phyloP scores from a whole-genome alignment of 2,113 vertebrate genomes.

The Mobula hypostoma region DNA sequence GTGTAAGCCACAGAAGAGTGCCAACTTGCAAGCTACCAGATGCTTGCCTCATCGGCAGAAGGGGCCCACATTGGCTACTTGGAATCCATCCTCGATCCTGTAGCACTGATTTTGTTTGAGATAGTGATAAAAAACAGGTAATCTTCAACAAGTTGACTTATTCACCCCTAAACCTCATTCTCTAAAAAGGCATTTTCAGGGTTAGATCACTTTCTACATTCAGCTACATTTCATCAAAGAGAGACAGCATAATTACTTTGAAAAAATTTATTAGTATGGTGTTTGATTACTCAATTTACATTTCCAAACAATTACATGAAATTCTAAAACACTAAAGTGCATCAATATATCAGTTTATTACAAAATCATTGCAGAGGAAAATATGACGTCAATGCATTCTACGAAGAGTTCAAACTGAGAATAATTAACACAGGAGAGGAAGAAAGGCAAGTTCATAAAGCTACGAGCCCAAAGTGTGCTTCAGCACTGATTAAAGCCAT shows the following conservation, averaged over 20 bases:
- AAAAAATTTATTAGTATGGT: slow-evolving; percentile 22
- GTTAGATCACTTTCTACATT: not conserved
- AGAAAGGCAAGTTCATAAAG: not conserved
- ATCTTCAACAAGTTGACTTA: not conserved
- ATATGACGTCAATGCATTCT: not conserved
- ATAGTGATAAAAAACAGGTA: not conserved
- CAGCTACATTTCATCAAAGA: not conserved
- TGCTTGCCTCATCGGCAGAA: too few relatives aligned
- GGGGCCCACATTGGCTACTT: too few relatives aligned
- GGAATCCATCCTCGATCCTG: too few relatives aligned
- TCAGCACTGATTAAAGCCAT: not conserved
- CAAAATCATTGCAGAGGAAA: not conserved
- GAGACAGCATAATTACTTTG: not conserved
- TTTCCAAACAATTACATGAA: slow-evolving; percentile 27
- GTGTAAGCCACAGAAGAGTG: too few relatives aligned
- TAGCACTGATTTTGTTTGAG: not conserved
- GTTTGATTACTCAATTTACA: not conserved
- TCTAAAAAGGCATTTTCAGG: not conserved
- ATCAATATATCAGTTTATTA: slow-evolving; percentile 31
- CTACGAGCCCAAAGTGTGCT: not conserved
- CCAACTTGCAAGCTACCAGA: too few relatives aligned
- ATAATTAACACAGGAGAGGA: not conserved
- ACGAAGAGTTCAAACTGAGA: not conserved
- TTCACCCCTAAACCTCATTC: not conserved
- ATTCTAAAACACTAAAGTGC: slow-evolving; percentile 19